Evolutionary conservation across 2,797 vertebrate genomes (phyloP), one percentile per base, ranked within the genome.

Genomic region (Valencia hispanica): DNA sequence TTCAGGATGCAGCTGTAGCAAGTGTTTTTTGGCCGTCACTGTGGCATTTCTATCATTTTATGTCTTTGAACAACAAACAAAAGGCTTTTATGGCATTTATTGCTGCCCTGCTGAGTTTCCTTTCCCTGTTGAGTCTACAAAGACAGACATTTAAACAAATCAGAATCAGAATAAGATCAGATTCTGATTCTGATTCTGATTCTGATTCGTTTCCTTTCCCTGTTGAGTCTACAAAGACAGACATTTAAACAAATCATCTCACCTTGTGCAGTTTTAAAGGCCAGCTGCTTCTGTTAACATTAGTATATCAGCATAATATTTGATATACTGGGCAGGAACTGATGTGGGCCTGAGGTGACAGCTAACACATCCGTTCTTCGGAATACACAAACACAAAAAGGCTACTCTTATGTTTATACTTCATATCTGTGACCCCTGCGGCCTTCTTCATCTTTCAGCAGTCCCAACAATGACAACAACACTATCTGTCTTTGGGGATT

Each of bases 391-490:
- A 79, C 75, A 72, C 65, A 72, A 12, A 72, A 15, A 8, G 53
- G 61, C 32, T 41, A 20, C 66, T 30, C 68, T 41, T 47, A 25
- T 86, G 79, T 88, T 88, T 85, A 25, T 1, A 5, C 10, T 5
- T 83, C 63, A 74, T 73, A 66, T 79, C 48, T 7, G 10, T 17
- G 77, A 90, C 87, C 79, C 68, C 57, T 73, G 47, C 68, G 50
- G 63, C 77, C 69, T 73, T 70, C 63, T 65, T 74, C 65, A 77
- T 83, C 71, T 69, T 48, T 85, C 71, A 79, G 7, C 70, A 70
- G 79, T 84, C 82, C 69, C 61, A 72, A 66, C 17, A 1, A 84
- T 53, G 70, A 66, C 70, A 73, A 53, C 70, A 74, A 51, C 73
- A 51, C 73, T 73, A 74, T 79, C 78, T 68, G 47, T 86, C 74